Evolutionary conservation across 2,113 vertebrate genomes (phyloP).

Genomic region (Halcyon malimbica): DNA sequence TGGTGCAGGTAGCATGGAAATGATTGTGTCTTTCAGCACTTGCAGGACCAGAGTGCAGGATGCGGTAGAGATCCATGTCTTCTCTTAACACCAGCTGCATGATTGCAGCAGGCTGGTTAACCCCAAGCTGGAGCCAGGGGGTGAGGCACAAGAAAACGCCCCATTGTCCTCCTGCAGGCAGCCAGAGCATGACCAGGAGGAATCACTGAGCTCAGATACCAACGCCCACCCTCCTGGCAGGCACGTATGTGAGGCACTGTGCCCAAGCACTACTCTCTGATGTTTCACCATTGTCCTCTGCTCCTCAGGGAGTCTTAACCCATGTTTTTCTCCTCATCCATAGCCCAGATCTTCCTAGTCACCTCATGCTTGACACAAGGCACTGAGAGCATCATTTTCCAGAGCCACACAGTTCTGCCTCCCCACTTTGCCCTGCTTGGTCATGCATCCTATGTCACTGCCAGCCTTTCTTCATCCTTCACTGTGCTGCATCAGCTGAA

Average conservation of each 20-base stretch:
- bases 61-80: not conserved
- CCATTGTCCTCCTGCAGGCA: not conserved
- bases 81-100: not conserved
- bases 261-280: not conserved
- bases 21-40: not conserved
- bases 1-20: not conserved
- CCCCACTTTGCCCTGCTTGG: not conserved
- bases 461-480: not conserved
- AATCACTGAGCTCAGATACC: not conserved
- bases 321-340: fast-evolving
- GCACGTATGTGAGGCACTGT: fast-evolving
- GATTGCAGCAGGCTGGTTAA: not conserved
- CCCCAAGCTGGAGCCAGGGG: not conserved
- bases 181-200: not conserved
- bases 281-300: not conserved
- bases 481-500: not conserved
- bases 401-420: fast-evolving
- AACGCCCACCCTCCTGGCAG: not conserved
- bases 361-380: not conserved
- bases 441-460: not conserved
- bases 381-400: not conserved
- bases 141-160: not conserved
- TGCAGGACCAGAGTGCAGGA: not conserved
- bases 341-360: too few relatives aligned
- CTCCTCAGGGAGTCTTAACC: not conserved